Conservation (phyloP, 2,797 vertebrate species). For the Sibirionetta formosa region DNA sequence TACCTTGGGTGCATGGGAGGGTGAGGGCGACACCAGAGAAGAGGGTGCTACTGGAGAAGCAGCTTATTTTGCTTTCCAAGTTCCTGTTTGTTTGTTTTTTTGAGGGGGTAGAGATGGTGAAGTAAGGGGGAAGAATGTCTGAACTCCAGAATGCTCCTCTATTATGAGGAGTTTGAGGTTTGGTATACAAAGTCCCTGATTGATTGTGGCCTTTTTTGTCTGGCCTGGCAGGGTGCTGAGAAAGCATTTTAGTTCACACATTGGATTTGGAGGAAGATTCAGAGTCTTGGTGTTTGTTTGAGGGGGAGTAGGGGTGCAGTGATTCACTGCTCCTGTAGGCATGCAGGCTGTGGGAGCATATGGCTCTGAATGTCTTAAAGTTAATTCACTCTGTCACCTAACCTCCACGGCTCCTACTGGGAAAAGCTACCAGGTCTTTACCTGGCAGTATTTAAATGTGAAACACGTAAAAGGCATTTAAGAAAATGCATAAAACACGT, state of each 20-base stretch:
- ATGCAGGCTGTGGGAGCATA: not conserved
- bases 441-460: slow-evolving; percentile 68
- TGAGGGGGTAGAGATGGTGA: not conserved
- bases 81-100: too few species aligned
- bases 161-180: not conserved
- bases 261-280: not conserved
- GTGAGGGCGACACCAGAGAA: accelerated
- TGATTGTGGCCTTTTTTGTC: not conserved
- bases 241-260: not conserved
- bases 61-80: not conserved
- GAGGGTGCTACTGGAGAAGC: not conserved
- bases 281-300: not conserved
- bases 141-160: not conserved
- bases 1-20: accelerated
- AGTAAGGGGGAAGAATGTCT: not conserved
- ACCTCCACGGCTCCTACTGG: not conserved
- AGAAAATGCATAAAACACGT: slow-evolving; percentile 58
- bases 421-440: slow-evolving; percentile 45
- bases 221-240: not conserved
- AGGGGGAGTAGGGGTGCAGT: accelerated
- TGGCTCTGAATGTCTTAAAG: slow-evolving; percentile 28
- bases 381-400: slow-evolving; percentile 67
- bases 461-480: slow-evolving; percentile 64
- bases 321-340: not conserved
- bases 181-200: accelerated